A percentile compares a stretch with the other conserved stretches of the same genome.
phyloP scores from a whole-genome alignment of 1,140 invertebrate genomes.

The Philotrypesis tridentata region DNA sequence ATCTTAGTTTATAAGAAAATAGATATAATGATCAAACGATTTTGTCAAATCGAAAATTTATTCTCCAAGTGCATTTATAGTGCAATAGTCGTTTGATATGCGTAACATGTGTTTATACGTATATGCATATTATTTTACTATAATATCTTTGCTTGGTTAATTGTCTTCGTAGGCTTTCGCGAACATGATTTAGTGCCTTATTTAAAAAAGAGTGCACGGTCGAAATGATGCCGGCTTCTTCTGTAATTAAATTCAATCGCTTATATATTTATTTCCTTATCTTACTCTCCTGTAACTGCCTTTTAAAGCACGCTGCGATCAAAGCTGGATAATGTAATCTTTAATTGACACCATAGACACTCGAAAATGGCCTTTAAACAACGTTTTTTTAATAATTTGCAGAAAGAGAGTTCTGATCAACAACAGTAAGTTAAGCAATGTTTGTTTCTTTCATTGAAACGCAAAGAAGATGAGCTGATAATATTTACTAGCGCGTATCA shows the following conservation, averaged over 20 bases:
- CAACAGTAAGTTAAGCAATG: background rate
- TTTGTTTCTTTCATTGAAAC: background rate
- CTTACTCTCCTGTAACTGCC: conserved; percentile 35
- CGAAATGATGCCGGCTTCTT: conserved; percentile 33
- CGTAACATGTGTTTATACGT: conserved; percentile 45
- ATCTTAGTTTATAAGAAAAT: conserved; percentile 43
- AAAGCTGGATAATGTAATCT: conserved; percentile 44
- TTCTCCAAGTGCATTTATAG: conserved; percentile 50
- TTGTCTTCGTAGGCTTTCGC: conserved; percentile 43
- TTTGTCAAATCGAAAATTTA: conserved; percentile 50
- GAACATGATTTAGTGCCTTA: conserved; percentile 42
- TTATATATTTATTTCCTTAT: conserved; percentile 47
- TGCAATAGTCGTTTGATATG: conserved; percentile 49
- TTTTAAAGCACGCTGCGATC: conserved; percentile 30
- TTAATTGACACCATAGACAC: conserved; percentile 50
- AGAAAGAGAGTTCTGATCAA: background rate
- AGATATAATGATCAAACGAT: conserved; percentile 45
- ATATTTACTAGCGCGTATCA: background rate
- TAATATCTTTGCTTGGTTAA: conserved; percentile 13
- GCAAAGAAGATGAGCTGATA: background rate
- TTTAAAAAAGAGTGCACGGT: conserved; percentile 30
- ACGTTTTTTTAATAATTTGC: background rate
- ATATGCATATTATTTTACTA: conserved; percentile 31
- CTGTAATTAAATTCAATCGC: conserved; percentile 62
- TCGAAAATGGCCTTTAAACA: conserved; percentile 44